phyloP scores from a whole-genome alignment of 2,113 vertebrate species.

The Hyperopisus bebe region DNA sequence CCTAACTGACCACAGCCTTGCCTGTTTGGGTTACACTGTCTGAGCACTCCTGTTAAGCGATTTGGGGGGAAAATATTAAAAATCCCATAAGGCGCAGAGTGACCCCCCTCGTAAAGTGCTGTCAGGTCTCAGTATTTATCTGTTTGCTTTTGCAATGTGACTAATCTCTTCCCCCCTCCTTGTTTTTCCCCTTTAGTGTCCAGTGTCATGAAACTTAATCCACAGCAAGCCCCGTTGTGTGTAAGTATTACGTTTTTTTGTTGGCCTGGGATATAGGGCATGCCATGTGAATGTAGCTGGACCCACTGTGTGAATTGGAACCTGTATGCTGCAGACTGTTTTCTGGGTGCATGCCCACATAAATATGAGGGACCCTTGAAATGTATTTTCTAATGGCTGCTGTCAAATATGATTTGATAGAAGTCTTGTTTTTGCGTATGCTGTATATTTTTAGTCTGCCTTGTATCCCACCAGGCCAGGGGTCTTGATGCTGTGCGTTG shows the following conservation, averaged over 20 bases:
- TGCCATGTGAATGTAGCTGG: neutral
- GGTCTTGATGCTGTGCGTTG: neutral
- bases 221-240: conserved; percentile 81
- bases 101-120: neutral
- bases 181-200: conserved; percentile 57
- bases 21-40: neutral
- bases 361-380: neutral
- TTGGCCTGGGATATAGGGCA: neutral
- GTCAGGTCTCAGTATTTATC: neutral
- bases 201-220: conserved; percentile 85
- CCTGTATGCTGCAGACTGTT: neutral
- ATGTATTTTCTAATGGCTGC: neutral
- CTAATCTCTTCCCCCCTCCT: conserved; percentile 3
- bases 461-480: neutral
- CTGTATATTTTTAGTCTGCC: neutral
- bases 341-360: neutral
- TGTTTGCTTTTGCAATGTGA: neutral
- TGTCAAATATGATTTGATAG: neutral
- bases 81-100: neutral
- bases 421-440: neutral
- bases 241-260: conserved; percentile 62
- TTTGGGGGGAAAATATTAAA: neutral
- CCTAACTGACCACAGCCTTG: neutral
- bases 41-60: neutral
- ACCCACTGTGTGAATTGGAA: neutral